A percentile compares a stretch with the other conserved stretches of the same genome.
Evolutionary conservation across 2,797 vertebrate genomes (phyloP).

Genomic region (Hipposideros larvatus): DNA sequence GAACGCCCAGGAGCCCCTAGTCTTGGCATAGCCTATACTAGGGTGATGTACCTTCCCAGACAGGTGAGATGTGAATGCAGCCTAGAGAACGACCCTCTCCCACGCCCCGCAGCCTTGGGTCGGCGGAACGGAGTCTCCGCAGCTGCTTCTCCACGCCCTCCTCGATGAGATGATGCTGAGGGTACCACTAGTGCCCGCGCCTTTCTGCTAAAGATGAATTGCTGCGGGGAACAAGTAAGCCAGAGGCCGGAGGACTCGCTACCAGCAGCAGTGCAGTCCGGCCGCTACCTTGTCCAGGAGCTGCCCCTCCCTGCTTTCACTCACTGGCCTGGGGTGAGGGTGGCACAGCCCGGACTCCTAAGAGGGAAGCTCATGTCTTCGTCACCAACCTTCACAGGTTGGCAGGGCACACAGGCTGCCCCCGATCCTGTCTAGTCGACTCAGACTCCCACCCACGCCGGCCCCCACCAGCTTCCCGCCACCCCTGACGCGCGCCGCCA

Average conservation of each 20-base stretch:
- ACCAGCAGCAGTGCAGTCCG: not conserved
- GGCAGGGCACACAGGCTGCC: not conserved
- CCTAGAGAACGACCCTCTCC: not conserved
- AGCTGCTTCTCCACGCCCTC: not conserved
- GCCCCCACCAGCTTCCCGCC: not conserved
- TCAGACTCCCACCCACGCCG: no score
- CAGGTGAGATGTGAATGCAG: rapidly evolving
- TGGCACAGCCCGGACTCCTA: not conserved
- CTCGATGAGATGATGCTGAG: not conserved
- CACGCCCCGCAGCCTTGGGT: not conserved
- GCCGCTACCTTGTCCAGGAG: not conserved
- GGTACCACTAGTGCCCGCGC: not conserved
- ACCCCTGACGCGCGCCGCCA: not conserved
- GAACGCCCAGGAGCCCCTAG: not conserved
- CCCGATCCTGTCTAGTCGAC: not conserved
- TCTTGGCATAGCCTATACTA: not conserved
- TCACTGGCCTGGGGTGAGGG: not conserved
- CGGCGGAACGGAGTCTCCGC: not conserved
- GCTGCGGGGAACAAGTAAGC: not conserved
- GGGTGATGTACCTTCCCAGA: no score
- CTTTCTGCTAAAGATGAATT: not conserved
- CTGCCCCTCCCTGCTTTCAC: not conserved
- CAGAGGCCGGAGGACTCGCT: not conserved
- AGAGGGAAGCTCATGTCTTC: not conserved
- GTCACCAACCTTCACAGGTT: not conserved